Evolutionary conservation across 2,888 invertebrate genomes (phyloP), one percentile per base, ranked within the genome.

Genomic region (Tubulanus polymorphus): DNA sequence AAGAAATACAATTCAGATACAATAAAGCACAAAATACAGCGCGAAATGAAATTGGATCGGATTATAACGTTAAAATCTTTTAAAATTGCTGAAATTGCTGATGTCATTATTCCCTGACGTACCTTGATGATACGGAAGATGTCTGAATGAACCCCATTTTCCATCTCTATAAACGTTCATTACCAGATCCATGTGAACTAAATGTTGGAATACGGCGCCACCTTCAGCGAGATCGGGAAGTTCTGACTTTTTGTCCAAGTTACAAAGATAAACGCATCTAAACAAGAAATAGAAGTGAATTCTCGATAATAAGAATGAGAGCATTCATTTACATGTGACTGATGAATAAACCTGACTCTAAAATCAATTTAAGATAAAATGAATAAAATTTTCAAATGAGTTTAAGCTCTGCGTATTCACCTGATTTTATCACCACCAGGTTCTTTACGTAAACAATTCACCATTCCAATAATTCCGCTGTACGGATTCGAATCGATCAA

Each of bases 391-490:
- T n/a, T n/a, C n/a, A n/a, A n/a, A n/a, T n/a, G n/a, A n/a, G n/a
- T n/a, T n/a, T n/a, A n/a, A n/a, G n/a, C n/a, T n/a, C n/a, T n/a
- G n/a, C n/a, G n/a, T n/a, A n/a, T n/a, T 48, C 86, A 85, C 72
- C 92, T 86, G 37, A 91, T 84, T 66, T 86, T 86, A 56, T 83
- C 81, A 23, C 93, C 93, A 62, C 92, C 93, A 5, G 88, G 85
- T 83, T 96, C 96, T 68, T 86, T 87, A 70, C 88, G 88, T 64
- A 97, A 83, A 79, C 97, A 99, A 74, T 92, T 89, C 71, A 89
- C 87, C 75, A 97, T 83, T 47, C 97, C 97, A 55, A 94, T 83
- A 61, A 91, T 83, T 15, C 97, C 96, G 75, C 85, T 84, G 27
- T 84, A 76, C 57, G 86, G 83, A 45, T 87, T 86, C 70, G 87